Conservation (phyloP, 2,888 invertebrate genomes). For the Drosophila rellima region DNA sequence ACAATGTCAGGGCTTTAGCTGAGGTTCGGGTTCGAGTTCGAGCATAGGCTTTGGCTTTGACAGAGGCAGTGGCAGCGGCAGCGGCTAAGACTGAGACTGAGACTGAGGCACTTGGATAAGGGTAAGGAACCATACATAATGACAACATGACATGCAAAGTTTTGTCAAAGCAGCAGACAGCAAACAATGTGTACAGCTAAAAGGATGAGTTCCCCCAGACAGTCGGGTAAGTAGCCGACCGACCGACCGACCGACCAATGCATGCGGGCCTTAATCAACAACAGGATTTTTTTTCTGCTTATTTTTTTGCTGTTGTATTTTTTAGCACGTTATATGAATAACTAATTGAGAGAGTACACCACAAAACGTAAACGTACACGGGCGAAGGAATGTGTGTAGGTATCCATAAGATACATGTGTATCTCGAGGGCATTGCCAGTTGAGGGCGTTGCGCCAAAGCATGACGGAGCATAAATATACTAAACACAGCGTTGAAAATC, state of each 20-base stretch:
- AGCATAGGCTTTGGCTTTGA: neutral
- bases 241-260: conserved; percentile 30
- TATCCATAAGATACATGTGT: conserved; percentile 67
- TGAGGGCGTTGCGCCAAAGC: conserved; percentile 73
- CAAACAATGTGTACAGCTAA: conserved; percentile 57
- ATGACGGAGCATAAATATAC: conserved; percentile 73
- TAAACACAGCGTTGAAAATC: conserved; percentile 39
- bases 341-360: conserved; percentile 76
- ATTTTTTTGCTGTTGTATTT: conserved; percentile 33
- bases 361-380: conserved; percentile 40
- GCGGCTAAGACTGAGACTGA: conserved; percentile 16
- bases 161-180: conserved; percentile 76
- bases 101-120: conserved; percentile 21
- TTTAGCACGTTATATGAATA: conserved; percentile 77
- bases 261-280: conserved; percentile 75
- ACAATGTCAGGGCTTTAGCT: conserved; percentile 55
- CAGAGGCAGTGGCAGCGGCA: too few species aligned
- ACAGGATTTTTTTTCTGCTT: conserved; percentile 26
- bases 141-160: conserved; percentile 78
- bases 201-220: conserved; percentile 48
- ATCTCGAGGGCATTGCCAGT: conserved; percentile 65
- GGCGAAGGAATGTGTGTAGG: conserved; percentile 48
- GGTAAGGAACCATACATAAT: conserved; percentile 50
- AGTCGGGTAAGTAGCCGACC: conserved; percentile 61
- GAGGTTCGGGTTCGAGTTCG: conserved; percentile 10